Base-by-base conservation (phyloP, 2,888 invertebrate species). In the Meliscaeva auricollis region DNA sequence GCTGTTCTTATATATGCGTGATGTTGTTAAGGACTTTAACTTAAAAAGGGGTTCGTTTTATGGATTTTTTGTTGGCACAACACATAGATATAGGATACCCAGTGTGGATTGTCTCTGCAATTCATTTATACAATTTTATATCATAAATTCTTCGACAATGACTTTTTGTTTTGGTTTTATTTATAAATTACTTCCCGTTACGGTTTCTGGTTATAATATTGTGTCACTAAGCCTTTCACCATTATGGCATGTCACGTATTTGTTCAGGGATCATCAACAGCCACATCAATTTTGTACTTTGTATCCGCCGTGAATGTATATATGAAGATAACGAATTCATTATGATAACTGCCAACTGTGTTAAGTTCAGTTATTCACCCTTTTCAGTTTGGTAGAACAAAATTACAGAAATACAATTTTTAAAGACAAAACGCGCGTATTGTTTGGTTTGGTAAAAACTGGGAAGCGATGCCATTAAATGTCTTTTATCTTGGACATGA, bases 231-330 rank as follows among this genome's bases (percentile, higher is more conserved):
- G 73, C 81, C 85, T 76, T 81, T 73, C 26, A 81, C 76, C 69
- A 85, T 85, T 85, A 85, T 85, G 64, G 81, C 35, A 56, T 85
- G 81, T 85, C 85, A 85, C 85, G 85, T 85, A 85, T 85, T 85
- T 85, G 85, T 44, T 85, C 77, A 72, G 73, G 73, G 76, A 85
- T 85, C 81, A 73, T 85, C 85, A 77, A 72, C 76, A 58, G n/a
- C n/a, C n/a, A 72, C 68, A 46, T 41, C 76, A 77, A 77, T 81
- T 81, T 50, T 35, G 1, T 17, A 15, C 70, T 26, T 78, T 13
- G 38, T 9, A 7, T 9, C 15, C 15, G 5, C 54, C 68, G 73
- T 58, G 76, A 35, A 54, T 20, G 56, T 66, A 32, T 7, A 8
- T 15, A 8, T 9, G 8, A 50, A 81, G 85, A 85, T 85, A 85